Conservation (phyloP, 2,113 vertebrate species). For the Canis aureus region DNA sequence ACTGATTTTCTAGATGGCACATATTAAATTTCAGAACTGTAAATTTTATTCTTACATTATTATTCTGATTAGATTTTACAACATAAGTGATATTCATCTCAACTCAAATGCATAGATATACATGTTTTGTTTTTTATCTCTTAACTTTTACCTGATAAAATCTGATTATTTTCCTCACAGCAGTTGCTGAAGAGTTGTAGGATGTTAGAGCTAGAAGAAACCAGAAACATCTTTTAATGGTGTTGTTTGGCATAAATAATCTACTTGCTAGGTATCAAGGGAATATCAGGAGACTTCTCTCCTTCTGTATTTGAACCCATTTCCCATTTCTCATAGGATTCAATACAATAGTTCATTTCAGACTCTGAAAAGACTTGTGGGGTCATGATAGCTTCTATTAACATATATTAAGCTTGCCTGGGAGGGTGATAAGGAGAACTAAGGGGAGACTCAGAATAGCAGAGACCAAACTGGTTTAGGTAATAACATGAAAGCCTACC, state of each 20-base stretch:
- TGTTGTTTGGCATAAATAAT: not conserved
- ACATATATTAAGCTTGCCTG: not conserved
- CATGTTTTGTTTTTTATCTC: slow-evolving; percentile 34
- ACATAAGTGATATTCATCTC: not conserved
- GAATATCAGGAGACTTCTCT: not conserved
- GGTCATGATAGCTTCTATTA: not conserved
- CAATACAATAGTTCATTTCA: not conserved
- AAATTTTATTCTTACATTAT: not conserved
- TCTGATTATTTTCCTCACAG: slow-evolving; percentile 17
- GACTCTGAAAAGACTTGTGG: not conserved
- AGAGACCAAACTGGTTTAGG: not conserved
- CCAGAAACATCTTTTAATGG: not conserved
- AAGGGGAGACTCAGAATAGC: not conserved
- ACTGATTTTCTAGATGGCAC: not conserved
- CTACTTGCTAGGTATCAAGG: not conserved
- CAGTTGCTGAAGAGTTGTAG: not conserved
- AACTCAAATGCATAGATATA: not conserved
- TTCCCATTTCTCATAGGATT: not conserved
- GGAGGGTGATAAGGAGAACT: not conserved
- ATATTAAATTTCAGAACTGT: slow-evolving; percentile 30
- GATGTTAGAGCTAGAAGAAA: not conserved
- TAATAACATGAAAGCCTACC: not conserved
- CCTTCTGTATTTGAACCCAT: not conserved
- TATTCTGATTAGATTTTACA: not conserved
- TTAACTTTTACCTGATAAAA: slow-evolving; percentile 29